Base-by-base conservation (phyloP, 1,140 invertebrate genomes). In the Diabrotica undecimpunctata region DNA sequence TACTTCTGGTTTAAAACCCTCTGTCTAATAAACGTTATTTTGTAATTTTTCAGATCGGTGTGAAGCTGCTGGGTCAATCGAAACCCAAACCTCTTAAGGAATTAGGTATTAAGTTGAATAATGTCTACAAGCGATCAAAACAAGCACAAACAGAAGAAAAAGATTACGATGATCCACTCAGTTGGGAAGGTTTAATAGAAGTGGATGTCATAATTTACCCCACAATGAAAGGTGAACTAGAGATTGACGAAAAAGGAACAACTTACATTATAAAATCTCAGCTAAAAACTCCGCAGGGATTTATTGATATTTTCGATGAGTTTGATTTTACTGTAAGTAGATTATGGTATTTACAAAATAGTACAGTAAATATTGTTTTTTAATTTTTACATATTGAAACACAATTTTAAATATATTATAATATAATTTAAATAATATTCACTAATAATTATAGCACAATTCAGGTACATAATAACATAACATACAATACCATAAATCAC, bases 151-250 rank as follows among this genome's bases (percentile, higher is more conserved):
- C 70, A 37, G 64, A 72, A n/a, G 72, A 74, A 14, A 72, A 64
- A 56, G 74, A 76, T 13, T 72, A 79, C 7, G 77, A 82, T 54
- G 78, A 82, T 9, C 80, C 78, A n/a, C 74, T 87, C 39, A 83
- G 81, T 46, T 88, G 85, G 79, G 77, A 78, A 66, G 86, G 84
- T 5, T 76, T 84, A 38, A 71, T 86, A 50, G 82, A 87, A 74
- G 67, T 92, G 53, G 83, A 89, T 73, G 83, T 85, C 0, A 67
- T 87, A 5, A 81, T 86, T 62, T 88, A 87, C 75, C 84, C 86
- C 0, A 85, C 88, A 7, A 83, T 92, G 8, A 74, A 75, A 25
- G 85, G 81, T 25, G 71, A 77, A 5, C 61, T 87, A 6, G 84
- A 87, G 66, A 79, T 88, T 50, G 83, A 87, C 51, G 81, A 85